Evolutionary conservation across 2,888 invertebrate genomes (phyloP).

Genomic region (Plebejus melissa): DNA sequence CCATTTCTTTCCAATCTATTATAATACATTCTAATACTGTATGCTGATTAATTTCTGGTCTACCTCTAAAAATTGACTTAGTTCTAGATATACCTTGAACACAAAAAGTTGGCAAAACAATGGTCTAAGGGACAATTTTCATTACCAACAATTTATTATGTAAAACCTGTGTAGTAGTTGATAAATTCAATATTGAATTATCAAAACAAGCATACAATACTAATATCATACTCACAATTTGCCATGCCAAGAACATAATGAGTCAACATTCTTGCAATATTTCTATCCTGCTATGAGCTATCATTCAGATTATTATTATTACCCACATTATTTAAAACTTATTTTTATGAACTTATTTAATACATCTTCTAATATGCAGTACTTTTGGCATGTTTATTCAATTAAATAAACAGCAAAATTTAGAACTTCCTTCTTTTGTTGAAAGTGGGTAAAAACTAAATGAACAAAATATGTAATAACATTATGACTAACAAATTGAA

Average conservation of each 20-base stretch:
- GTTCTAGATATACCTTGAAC: no score
- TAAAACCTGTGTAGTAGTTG: no score
- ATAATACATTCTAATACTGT: no score
- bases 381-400: background rate
- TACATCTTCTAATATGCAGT: background rate
- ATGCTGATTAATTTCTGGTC: no score
- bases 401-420: background rate
- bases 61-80: no score
- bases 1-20: no score
- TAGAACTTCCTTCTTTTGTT: background rate
- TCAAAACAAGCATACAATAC: background rate
- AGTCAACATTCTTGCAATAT: slow-evolving; percentile 2
- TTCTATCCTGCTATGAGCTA: background rate
- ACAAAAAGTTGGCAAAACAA: no score
- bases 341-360: background rate
- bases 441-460: background rate
- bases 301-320: background rate
- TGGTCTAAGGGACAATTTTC: no score
- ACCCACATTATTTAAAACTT: background rate
- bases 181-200: background rate
- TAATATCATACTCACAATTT: background rate
- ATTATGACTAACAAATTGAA: background rate
- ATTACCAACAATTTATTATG: no score
- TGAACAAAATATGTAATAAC: background rate
- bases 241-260: slow-evolving; percentile 9